Base-by-base conservation (phyloP, 2,888 invertebrate genomes). In the Aphodius sticticus region DNA sequence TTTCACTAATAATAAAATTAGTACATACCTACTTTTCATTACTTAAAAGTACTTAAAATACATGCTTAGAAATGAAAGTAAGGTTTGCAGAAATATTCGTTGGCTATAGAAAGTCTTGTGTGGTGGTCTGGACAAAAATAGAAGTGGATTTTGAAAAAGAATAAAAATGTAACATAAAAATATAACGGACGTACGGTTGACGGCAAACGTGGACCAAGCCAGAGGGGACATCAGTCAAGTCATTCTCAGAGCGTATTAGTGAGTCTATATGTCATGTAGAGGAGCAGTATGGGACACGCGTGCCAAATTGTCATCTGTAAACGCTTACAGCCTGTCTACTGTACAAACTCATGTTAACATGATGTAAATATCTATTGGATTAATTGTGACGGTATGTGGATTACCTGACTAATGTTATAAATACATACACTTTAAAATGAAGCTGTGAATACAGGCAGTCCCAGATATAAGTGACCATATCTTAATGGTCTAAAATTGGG, bases 111-210 rank as follows among this genome's bases (percentile, higher is more conserved):
- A 9, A 53, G 53, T 53, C 53, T 53, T 9, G 53, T 53, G 53
- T 12, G 53, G 53, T 53, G 53, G 53, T 53, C 53, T 12, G 12
- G 7, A 53, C 53, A 53, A 53, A 53, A 53, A 53, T 53, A 53
- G 53, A 53, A 53, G 53, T 53, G 53, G 53, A 53, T 53, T 53
- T 53, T 53, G 53, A 53, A 53, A 53, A 53, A 53, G 53, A 53
- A 53, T 53, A 53, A 53, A 53, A 53, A 53, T 7, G 53, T 53
- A 12, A 53, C 53, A 12, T 53, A 53, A 53, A 53, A 53, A 53
- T 53, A 53, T 53, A 53, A 53, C 53, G 53, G 53, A 53, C 53
- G 53, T 53, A 53, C 53, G 53, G 53, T 53, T 53, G 53, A 53
- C 7, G 53, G 53, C 53, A 53, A 53, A 53, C 12, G 53, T 12